These are phyloP conservation scores for Netelia inedita DNA, from an alignment of 2,888 invertebrate species.

Conservation along the genomic window DNA sequence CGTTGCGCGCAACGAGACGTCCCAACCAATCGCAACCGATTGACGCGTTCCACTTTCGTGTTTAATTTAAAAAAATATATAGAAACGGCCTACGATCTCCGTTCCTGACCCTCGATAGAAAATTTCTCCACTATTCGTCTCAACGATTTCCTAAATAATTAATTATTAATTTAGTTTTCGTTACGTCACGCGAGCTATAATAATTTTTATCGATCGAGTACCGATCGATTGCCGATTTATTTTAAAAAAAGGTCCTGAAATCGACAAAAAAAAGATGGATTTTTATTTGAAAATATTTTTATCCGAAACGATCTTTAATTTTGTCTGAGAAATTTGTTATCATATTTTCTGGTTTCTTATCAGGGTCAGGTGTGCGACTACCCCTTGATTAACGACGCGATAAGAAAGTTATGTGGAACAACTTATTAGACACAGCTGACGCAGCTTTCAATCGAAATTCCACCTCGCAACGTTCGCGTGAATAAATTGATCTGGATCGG, in stretches of 20 bases:
- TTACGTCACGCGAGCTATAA: not conserved
- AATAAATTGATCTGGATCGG: constrained; percentile 20
- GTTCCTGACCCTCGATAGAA: not conserved
- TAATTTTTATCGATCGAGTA: not conserved
- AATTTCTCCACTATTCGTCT: constrained; percentile 37
- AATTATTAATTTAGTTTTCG: not conserved
- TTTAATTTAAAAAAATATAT: constrained; percentile 43
- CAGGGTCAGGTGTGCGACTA: too few species aligned
- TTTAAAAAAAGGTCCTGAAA: too few species aligned
- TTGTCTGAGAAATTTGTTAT: too few species aligned
- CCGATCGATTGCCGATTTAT: too few species aligned
- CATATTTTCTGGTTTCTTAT: too few species aligned
- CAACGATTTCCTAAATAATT: not conserved
- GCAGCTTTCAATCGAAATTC: not conserved
- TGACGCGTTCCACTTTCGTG: constrained; percentile 62
- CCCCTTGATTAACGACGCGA: too few species aligned
- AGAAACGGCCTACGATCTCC: constrained; percentile 24
- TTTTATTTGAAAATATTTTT: too few species aligned
- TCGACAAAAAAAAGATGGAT: too few species aligned
- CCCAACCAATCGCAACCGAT: constrained; percentile 25
- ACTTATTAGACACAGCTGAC: not conserved
- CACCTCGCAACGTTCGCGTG: not conserved
- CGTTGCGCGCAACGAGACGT: constrained; percentile 7
- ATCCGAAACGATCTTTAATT: too few species aligned
- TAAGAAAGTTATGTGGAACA: not conserved